Evolutionary conservation across 2,797 vertebrate species (phyloP), one percentile per base, ranked within the genome.

Genomic region (Galago senegalensis): DNA sequence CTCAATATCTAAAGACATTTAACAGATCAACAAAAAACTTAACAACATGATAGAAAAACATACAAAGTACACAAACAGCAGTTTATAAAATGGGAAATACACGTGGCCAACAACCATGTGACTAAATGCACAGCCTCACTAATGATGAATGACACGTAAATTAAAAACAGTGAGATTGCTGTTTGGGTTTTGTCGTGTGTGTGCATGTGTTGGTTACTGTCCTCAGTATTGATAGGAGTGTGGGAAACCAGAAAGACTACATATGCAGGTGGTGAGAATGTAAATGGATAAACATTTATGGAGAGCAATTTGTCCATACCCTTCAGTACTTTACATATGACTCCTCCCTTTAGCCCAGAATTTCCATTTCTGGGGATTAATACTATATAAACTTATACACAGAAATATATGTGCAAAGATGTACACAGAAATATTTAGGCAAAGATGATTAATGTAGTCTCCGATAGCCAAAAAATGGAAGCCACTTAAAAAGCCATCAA

Each of bases 281-380:
- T 34, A 31, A 91, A 75, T 14, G n/a, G 8, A 72, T 65, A 58
- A 56, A 49, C n/a, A 67, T 53, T 87, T 95, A 31, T 25, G 5
- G 31, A 93, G 13, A 21, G 27, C 23, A 80, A 73, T 73, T 88
- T 73, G 70, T 5, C 77, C 29, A 25, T 60, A 43, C 43, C 31
- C 46, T 79, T 84, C 31, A 80, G 84, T 43, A 73, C 65, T 80
- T 95, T 40, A 84, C 72, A 72, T 69, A 25, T 25, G 8, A 89
- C 85, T 29, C n/a, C 8, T 81, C n/a, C 34, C 7, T 1, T 92
- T 49, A 80, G 46, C 27, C 65, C 46, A 93, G 70, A 72, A 77
- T 87, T 87, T 77, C 49, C 40, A 91, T 25, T 79, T 87, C 40
- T 25, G 60, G 20, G 49, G 60, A 93, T 96, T 88, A 91, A 91